Conservation (phyloP, 2,113 vertebrate species). For the Tragelaphus imberbis region DNA sequence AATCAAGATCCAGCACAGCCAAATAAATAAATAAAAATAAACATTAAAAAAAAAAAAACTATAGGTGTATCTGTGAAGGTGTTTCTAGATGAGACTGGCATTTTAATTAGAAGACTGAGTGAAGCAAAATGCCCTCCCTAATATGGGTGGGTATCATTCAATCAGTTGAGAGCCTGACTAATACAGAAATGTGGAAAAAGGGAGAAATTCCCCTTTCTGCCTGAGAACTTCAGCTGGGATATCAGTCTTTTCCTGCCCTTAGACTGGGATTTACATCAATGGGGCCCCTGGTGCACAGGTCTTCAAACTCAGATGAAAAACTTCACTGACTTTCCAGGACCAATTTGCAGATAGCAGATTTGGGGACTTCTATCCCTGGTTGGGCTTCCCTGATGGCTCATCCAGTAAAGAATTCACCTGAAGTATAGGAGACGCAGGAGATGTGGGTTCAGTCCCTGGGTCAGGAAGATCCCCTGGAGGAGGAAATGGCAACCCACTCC, state of each 20-base stretch:
- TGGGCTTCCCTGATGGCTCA: not conserved
- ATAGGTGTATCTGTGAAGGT: not conserved
- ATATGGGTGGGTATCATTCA: not conserved
- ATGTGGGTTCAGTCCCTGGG: not conserved
- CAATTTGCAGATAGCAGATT: not conserved
- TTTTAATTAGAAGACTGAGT: not conserved
- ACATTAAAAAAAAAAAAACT: not conserved
- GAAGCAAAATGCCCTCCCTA: not conserved
- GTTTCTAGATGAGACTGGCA: not conserved
- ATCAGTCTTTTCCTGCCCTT: not conserved
- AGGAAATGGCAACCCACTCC: not conserved
- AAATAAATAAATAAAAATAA: not conserved
- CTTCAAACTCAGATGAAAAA: not conserved
- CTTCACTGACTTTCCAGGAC: not conserved
- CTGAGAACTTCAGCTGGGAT: not conserved
- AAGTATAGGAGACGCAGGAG: not conserved
- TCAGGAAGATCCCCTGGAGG: not conserved
- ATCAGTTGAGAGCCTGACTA: not conserved
- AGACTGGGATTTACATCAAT: not conserved
- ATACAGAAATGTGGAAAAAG: not conserved
- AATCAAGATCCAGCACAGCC: not conserved
- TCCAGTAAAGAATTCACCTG: not conserved
- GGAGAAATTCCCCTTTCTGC: not conserved
- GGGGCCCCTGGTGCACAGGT: not conserved
- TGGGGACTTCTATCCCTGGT: not conserved